Conservation (phyloP, 2,113 vertebrate species). For the Potamarius usumacintae region DNA sequence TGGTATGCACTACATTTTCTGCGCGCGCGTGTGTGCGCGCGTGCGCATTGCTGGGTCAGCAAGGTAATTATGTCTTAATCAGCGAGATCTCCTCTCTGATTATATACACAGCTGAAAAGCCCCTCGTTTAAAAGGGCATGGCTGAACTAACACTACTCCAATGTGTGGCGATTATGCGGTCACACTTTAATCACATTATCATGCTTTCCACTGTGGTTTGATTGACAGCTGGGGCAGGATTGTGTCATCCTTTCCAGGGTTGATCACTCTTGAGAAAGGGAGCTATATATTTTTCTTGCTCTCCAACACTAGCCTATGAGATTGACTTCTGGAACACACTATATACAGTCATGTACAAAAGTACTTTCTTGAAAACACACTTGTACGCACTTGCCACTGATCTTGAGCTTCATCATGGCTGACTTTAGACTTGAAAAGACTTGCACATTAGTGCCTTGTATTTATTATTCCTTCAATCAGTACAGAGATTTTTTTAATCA, state of each 20-base stretch:
- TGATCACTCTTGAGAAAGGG: too few species aligned
- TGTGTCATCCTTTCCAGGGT: background rate
- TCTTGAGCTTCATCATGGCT: background rate
- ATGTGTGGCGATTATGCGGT: conserved; percentile 5
- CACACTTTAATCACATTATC: conserved; percentile 41
- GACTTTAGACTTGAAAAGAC: background rate
- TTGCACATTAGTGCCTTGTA: background rate
- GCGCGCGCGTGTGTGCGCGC: background rate
- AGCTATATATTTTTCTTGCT: background rate
- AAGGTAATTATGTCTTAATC: conserved; percentile 47
- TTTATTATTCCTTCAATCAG: background rate
- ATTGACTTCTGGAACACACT: background rate
- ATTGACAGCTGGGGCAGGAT: conserved; percentile 38
- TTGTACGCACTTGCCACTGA: background rate
- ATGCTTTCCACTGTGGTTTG: conserved; percentile 22
- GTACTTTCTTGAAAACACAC: background rate
- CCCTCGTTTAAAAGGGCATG: conserved; percentile 42
- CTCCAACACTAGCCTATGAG: background rate
- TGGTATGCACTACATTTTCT: background rate
- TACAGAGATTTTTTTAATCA: background rate
- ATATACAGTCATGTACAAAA: background rate
- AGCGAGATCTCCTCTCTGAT: conserved; percentile 40
- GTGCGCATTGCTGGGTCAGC: conserved; percentile 1
- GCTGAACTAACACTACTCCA: background rate
- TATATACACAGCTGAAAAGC: conserved; percentile 48